phyloP scores from a whole-genome alignment of 2,888 invertebrate genomes.

The Clitarchus hookeri region DNA sequence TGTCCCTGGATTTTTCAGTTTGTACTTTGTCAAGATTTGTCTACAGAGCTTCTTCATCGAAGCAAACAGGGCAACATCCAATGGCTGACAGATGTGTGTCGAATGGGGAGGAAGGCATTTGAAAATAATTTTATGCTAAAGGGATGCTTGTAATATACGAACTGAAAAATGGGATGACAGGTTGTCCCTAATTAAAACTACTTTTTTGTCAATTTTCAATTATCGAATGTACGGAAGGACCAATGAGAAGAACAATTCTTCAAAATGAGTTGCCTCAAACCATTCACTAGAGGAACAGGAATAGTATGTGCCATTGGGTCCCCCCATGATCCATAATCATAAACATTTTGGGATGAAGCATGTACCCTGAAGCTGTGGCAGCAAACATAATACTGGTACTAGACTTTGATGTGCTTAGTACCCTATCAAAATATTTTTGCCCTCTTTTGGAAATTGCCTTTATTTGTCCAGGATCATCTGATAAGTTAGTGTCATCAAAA shows the following conservation, averaged over 20 bases:
- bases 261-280: constrained; percentile 2
- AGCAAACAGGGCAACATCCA: constrained; percentile 3
- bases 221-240: not conserved
- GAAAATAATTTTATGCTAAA: not conserved
- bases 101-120: constrained; percentile 2
- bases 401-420: constrained; percentile 3
- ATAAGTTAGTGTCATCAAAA: constrained; percentile 23
- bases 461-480: constrained; percentile 14
- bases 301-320: not conserved
- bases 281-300: not conserved
- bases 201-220: not conserved
- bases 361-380: constrained; percentile 15
- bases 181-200: not conserved
- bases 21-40: not conserved
- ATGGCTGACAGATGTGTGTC: not conserved
- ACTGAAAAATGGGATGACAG: not conserved
- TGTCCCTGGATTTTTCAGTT: not conserved
- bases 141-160: not conserved
- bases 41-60: not conserved
- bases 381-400: not conserved
- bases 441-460: constrained; percentile 16
- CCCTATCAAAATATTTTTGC: constrained; percentile 20
- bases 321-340: constrained; percentile 1
- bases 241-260: not conserved
- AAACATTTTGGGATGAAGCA: constrained; percentile 17